Evolutionary conservation across 2,797 vertebrate genomes (phyloP).

Genomic region (Chelidonichthys spinosus): DNA sequence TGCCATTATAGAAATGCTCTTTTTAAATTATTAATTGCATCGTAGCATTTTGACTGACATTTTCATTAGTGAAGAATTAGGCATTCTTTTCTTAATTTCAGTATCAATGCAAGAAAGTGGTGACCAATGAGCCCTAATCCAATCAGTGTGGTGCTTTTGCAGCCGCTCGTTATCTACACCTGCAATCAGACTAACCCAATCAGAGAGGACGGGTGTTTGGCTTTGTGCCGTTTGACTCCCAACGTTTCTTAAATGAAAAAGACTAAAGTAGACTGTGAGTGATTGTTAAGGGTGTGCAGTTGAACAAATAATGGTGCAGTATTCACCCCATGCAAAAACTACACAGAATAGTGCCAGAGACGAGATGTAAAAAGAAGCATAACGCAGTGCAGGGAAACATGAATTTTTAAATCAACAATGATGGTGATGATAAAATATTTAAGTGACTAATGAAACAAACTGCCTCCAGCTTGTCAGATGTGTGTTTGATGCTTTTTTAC

Average conservation of each 20-base stretch:
- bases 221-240: background rate
- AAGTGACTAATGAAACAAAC: background rate
- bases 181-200: conserved; percentile 15
- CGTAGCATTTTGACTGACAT: conserved; percentile 2
- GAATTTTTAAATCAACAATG: background rate
- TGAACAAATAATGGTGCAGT: background rate
- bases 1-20: background rate
- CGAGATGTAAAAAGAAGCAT: background rate
- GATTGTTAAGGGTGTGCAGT: background rate
- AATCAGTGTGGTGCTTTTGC: conserved; percentile 12
- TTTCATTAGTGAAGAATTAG: background rate
- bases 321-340: background rate
- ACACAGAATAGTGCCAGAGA: background rate
- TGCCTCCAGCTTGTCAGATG: background rate
- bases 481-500: too few relatives aligned
- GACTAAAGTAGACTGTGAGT: background rate
- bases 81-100: background rate
- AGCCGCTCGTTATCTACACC: conserved; percentile 36
- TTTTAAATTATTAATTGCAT: background rate
- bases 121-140: conserved; percentile 11
- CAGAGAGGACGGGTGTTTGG: conserved; percentile 14
- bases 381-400: background rate
- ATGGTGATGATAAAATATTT: background rate
- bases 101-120: background rate
- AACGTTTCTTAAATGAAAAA: conserved; percentile 4